Base-by-base conservation (phyloP, 2,797 vertebrate species). In the Linurgus olivaceus region DNA sequence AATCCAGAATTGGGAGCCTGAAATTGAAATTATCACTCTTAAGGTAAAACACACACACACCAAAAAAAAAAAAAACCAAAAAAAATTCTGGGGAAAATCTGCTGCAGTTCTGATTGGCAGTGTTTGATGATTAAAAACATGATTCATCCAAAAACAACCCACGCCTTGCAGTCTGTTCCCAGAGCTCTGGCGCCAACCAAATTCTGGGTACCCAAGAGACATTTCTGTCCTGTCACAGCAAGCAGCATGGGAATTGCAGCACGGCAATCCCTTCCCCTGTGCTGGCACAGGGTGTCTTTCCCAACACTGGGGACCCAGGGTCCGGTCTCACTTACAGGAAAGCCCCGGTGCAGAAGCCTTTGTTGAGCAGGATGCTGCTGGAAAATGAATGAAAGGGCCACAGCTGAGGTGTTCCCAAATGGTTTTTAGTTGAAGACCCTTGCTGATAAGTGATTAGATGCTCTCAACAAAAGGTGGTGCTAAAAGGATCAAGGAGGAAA, bases 101-200 rank as follows among this genome's bases (percentile, higher is more conserved):
- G 77, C 83, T 76, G 51, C 63, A 59, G 62, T 82, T 78, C 94
- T 93, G 95, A 95, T 97, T 95, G 95, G 92, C 93, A 96, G 87
- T 83, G 88, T 96, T 96, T 95, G 94, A 96, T 91, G 96, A 96
- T 95, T 96, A 96, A 96, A 96, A 96, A 88, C 62, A 95, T 96
- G 96, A 96, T 95, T 96, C 96, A 96, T 94, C 70, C 93, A 45
- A 94, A 94, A 88, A 31, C 96, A 96, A 48, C 95, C 96, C 95
- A 96, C 96, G 95, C 96, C 91, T 96, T 94, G 54, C 82, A 96
- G 95, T 96, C 96, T 96, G 94, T 96, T 96, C 96, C 95, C 95
- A 96, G 96, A 90, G 85, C 87, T 58, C 95, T 96, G 96, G 85
- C 96, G 95, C 96, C 96, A 96, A 94, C 95, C 90, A 93, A 63